Conservation (phyloP, 2,113 vertebrate genomes). For the Aleadryas rufinucha region DNA sequence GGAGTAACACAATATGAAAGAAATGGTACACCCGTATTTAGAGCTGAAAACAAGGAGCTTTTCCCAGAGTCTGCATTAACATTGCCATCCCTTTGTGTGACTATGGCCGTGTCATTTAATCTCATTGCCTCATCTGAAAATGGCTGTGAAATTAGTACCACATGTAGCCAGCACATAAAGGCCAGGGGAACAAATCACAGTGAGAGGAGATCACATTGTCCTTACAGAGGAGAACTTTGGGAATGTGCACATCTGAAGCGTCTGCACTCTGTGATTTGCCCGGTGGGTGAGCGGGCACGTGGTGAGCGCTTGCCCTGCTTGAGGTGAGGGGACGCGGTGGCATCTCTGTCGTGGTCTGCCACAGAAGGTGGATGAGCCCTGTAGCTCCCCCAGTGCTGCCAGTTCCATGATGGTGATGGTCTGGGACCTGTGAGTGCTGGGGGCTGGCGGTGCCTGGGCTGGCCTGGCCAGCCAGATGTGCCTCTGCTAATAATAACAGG, state of each 20-base stretch:
- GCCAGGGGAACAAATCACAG: neutral
- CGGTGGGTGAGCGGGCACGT: accelerated
- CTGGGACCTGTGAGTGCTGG: neutral
- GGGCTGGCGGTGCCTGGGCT: neutral
- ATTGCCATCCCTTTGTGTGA: neutral
- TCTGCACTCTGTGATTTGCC: neutral
- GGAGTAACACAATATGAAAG: neutral
- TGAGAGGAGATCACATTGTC: neutral
- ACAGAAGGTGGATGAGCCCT: neutral
- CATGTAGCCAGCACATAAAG: neutral
- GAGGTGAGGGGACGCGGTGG: neutral
- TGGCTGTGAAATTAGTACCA: conserved; percentile 30
- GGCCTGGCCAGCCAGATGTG: conserved; percentile 28
- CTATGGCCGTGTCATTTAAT: conserved; percentile 5
- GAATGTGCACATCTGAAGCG: neutral
- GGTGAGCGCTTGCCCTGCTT: neutral
- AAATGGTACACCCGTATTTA: neutral
- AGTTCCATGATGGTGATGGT: neutral
- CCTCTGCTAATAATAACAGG: conserved; percentile 27
- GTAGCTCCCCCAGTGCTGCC: accelerated
- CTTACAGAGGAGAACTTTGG: neutral
- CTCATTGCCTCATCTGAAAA: conserved; percentile 26
- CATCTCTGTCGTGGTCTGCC: neutral
- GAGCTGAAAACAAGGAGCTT: neutral
- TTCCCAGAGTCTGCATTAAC: neutral